Evolutionary conservation across 1,140 invertebrate genomes (phyloP), one percentile per base, ranked within the genome.

Genomic region (Drosophila melanica): DNA sequence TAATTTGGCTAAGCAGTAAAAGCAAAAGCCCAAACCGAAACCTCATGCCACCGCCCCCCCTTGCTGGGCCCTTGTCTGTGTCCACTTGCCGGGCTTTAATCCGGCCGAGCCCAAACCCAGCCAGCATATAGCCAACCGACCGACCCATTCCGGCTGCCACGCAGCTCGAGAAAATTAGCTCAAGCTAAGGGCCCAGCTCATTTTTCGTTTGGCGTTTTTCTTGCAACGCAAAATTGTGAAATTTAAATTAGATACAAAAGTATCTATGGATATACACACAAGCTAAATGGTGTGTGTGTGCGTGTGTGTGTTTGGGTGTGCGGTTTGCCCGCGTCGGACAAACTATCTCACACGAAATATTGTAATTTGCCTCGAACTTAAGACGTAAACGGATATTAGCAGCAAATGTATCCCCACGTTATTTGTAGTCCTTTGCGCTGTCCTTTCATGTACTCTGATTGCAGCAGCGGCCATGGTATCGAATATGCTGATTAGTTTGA

Each of bases 161-260:
- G 48, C 62, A 72, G 53, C 63, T 65, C 69, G 14, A 77, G 73
- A 72, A 89, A 89, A 89, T 89, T 89, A 89, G 84, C 74, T 77
- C 39, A 79, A 81, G 55, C 63, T 20, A 12, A 27, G 45, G 65
- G 39, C 80, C 62, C 47, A 63, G 67, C 82, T 87, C 82, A 79
- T 87, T 89, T 84, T 89, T 72, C 76, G 48, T 20, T 65, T 59
- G 57, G 45, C 62, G 75, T 70, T 80, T 80, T 89, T 84, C 74
- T 77, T 71, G 51, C 16, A 11, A 53, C 62, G 7, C 68, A 65
- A 82, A 81, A 86, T 75, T 82, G 73, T 72, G 70, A 89, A 89
- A 89, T 80, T 89, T 89, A 89, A 89, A 89, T 89, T 77, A 89
- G 79, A 89, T 70, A 80, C 79, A 77, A 84, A 79, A 82, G 84